phyloP scores from a whole-genome alignment of 1,140 invertebrate species.

The Heliconius congener region DNA sequence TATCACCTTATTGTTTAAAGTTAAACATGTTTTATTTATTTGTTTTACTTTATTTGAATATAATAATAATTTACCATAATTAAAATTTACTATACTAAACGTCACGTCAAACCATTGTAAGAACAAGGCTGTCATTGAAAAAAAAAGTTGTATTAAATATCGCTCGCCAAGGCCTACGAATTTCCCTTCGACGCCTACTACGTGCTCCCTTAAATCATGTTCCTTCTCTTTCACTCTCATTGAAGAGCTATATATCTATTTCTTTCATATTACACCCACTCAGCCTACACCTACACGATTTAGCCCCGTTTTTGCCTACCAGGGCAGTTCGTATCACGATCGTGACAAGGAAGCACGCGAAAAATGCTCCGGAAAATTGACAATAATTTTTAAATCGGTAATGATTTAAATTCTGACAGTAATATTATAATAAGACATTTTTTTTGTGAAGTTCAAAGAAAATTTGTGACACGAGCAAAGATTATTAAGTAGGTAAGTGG shows the following conservation, averaged over 20 bases:
- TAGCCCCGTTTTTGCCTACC: slow-evolving; percentile 30
- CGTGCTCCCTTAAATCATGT: slow-evolving; percentile 30
- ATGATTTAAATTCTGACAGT: slow-evolving; percentile 11
- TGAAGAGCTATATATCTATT: slow-evolving; percentile 6
- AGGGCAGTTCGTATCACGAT: slow-evolving; percentile 25
- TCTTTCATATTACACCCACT: slow-evolving; percentile 34
- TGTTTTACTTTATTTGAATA: too few relatives aligned
- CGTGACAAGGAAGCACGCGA: slow-evolving; percentile 13
- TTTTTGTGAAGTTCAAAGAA: background rate
- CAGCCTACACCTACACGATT: slow-evolving; percentile 36
- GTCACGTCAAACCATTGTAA: background rate
- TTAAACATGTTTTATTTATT: too few relatives aligned
- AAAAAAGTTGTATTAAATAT: slow-evolving; percentile 30
- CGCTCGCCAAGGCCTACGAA: slow-evolving; percentile 36
- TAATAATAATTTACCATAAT: too few relatives aligned
- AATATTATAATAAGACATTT: slow-evolving; percentile 3
- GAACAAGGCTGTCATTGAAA: slow-evolving; percentile 12
- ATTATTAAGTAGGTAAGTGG: background rate
- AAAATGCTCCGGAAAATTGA: background rate
- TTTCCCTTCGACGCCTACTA: slow-evolving; percentile 39
- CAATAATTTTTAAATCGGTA: slow-evolving; percentile 33
- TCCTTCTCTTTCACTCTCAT: slow-evolving; percentile 24
- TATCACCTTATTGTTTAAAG: too few relatives aligned
- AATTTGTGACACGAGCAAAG: background rate
- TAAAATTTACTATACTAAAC: too few relatives aligned